These are phyloP conservation scores for Radopholus similis DNA, from an alignment of 1,140 invertebrate genomes.

Conservation along the genomic window DNA sequence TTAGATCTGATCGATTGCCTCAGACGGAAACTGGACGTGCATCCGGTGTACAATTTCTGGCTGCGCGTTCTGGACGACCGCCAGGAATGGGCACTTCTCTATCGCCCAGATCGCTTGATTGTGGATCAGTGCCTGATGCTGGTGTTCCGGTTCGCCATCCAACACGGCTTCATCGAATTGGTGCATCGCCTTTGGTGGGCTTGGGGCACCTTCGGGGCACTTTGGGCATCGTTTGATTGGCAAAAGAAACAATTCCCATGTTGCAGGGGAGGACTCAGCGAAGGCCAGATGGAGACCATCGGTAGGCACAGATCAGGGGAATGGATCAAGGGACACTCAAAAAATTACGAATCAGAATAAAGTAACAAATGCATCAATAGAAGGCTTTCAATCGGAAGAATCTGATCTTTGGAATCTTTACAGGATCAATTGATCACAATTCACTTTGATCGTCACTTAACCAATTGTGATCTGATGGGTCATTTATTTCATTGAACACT, in stretches of 20 bases:
- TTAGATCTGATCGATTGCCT: no score
- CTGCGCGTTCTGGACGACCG: constrained; percentile 35
- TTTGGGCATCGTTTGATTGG: not conserved
- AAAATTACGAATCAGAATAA: no score
- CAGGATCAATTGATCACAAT: no score
- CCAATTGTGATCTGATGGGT: no score
- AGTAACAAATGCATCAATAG: no score
- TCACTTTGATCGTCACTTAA: no score
- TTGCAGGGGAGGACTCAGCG: constrained; percentile 18
- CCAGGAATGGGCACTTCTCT: constrained; percentile 30
- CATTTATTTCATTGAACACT: no score
- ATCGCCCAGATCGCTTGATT: constrained; percentile 35
- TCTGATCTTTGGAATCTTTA: no score
- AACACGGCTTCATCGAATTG: constrained; percentile 36
- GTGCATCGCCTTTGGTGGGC: constrained; percentile 28
- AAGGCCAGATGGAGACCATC: constrained; percentile 38
- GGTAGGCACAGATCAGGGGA: no score
- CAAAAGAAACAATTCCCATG: not conserved
- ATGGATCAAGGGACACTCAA: no score
- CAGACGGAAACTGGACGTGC: constrained; percentile 34
- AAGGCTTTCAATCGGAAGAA: not conserved
- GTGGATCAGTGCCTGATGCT: constrained; percentile 33
- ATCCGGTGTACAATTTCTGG: constrained; percentile 44
- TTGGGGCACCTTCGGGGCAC: not conserved
- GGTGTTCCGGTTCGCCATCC: constrained; percentile 42